Evolutionary conservation across 2,888 invertebrate genomes (phyloP).

Genomic region (Melanchra persicariae): DNA sequence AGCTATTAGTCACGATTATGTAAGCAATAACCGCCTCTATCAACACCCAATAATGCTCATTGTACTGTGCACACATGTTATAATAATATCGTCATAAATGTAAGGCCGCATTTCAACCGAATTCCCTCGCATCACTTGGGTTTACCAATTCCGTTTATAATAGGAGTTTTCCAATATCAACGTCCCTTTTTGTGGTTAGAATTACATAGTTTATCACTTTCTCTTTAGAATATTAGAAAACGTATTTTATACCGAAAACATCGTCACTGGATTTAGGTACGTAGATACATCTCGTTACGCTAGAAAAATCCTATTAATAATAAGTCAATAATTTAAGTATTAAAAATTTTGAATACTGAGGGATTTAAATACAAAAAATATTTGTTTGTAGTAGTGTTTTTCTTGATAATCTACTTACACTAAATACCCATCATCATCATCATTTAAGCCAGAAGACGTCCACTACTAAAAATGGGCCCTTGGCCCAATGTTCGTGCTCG

Average conservation of each 20-base stretch:
- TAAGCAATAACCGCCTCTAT: slow-evolving; percentile 46
- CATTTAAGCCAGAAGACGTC: no score
- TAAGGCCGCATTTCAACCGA: slow-evolving; percentile 19
- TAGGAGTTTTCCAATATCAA: slow-evolving; percentile 29
- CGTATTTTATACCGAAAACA: neutral
- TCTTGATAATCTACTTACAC: no score
- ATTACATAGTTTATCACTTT: slow-evolving; percentile 28
- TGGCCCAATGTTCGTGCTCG: no score
- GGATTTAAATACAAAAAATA: no score
- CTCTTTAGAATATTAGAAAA: slow-evolving; percentile 14
- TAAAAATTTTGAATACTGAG: no score
- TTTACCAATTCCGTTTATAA: slow-evolving; percentile 23
- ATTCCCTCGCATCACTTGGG: slow-evolving; percentile 30
- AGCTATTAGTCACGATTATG: slow-evolving; percentile 17
- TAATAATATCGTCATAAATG: slow-evolving; percentile 30
- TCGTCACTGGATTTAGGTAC: neutral
- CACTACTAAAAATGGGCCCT: no score
- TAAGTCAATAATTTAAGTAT: no score
- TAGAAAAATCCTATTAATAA: no score
- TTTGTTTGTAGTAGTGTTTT: no score
- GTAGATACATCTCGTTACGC: no score
- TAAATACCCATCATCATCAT: no score
- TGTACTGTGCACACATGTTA: slow-evolving; percentile 18
- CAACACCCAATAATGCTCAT: slow-evolving; percentile 20
- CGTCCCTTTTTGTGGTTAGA: slow-evolving; percentile 14